These are phyloP conservation scores for Leucosticte australis DNA, from an alignment of 2,113 vertebrate genomes.

Conservation along the genomic window DNA sequence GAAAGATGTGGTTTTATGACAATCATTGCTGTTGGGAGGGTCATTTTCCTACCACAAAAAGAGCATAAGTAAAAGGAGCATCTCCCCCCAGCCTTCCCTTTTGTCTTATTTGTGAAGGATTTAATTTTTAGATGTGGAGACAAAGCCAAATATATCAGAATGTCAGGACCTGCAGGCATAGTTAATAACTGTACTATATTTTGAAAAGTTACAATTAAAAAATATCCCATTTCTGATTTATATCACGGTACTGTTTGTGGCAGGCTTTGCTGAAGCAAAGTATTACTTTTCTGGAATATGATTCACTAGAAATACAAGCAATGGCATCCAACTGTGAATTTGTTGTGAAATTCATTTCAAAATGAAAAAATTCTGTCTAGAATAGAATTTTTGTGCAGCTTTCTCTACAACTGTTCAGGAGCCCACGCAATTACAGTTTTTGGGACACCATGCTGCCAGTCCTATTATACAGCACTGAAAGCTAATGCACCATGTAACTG, in stretches of 20 bases:
- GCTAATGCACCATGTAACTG: slow-evolving; percentile 42
- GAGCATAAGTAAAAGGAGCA: not conserved
- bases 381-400: slow-evolving; percentile 47
- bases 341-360: slow-evolving; percentile 60
- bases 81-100: not conserved
- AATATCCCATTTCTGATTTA: slow-evolving; percentile 52
- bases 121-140: not conserved
- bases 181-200: not conserved
- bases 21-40: not conserved
- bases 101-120: not conserved
- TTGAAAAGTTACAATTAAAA: slow-evolving; percentile 34
- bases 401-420: slow-evolving; percentile 19
- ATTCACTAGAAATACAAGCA: slow-evolving; percentile 55
- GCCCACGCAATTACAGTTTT: slow-evolving; percentile 55
- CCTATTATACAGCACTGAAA: slow-evolving; percentile 53
- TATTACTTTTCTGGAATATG: slow-evolving; percentile 38
- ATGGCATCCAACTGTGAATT: slow-evolving; percentile 47
- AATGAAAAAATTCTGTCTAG: slow-evolving; percentile 57
- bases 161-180: slow-evolving; percentile 29
- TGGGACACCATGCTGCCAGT: slow-evolving; percentile 48
- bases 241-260: slow-evolving; percentile 19
- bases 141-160: slow-evolving; percentile 6
- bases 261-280: slow-evolving; percentile 32
- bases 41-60: not conserved
- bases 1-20: not conserved